Evolutionary conservation across 2,888 invertebrate genomes (phyloP), one percentile per base, ranked within the genome.

Genomic region (Drosophila mimetica): DNA sequence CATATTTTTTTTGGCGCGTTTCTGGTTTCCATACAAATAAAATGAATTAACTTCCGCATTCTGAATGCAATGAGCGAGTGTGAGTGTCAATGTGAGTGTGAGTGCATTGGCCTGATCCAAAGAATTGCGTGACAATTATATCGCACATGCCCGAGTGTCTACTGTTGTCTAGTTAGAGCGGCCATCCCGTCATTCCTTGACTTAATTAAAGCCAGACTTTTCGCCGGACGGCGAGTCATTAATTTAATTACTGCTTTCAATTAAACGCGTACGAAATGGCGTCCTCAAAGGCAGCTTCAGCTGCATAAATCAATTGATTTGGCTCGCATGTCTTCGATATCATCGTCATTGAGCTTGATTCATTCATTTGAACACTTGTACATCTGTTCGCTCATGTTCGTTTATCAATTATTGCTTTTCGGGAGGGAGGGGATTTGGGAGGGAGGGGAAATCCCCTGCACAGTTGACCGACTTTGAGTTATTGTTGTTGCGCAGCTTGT

Each of bases 311-410:
- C 84, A 84, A 88, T 88, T 86, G 83, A 81, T 76, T 81, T 74
- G 71, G 74, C 78, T 86, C 69, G 42, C 44, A 42, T 55, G 52
- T 25, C 30, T 53, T 72, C 50, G 36, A 66, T 66, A 66, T 52
- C 52, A 52, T 32, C 64, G 67, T 46, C 67, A 65, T 65, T 44
- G 52, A 66, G 67, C 64, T 66, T 65, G 67, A 74, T 79, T 61
- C 86, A 75, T 69, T 87, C 83, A 86, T 79, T 74, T 71, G 74
- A 85, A 77, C 82, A 87, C 88, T 87, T 81, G 87, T 87, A 87
- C 82, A 82, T 81, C 87, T 82, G 87, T 81, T 87, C 48, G 52
- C 18, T 22, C 37, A 52, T 50, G 52, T 71, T 70, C 82, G 82
- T 85, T 81, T 82, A 85, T 82, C 82, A 82, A 82, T 82, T 82